A percentile compares a stretch with the other conserved stretches of the same genome.
Evolutionary conservation across 2,888 invertebrate genomes (phyloP).

Genomic region (Girardia tigrina): DNA sequence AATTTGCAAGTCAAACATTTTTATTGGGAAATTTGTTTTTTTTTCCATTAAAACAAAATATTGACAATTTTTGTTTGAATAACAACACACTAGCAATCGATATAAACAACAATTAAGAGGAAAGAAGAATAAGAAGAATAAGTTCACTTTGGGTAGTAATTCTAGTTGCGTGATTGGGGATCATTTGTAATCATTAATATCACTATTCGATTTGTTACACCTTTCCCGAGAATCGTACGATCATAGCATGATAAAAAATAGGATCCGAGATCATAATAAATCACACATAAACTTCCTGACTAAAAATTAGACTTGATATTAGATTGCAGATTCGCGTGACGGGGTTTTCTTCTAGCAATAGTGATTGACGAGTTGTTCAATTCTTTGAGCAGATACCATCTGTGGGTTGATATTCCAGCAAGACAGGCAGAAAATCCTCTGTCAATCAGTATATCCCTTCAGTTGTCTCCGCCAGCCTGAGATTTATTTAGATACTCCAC

Average conservation of each 20-base stretch:
- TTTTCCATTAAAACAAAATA: no score
- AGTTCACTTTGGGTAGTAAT: no score
- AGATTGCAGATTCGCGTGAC: constrained; percentile 23
- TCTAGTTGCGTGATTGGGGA: no score
- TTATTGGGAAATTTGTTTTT: no score
- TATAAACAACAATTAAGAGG: no score
- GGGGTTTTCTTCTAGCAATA: neutral
- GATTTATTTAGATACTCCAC: constrained; percentile 5
- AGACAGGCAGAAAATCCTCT: constrained; percentile 17
- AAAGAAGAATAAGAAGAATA: no score
- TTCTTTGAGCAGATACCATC: constrained; percentile 20
- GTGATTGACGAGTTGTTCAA: constrained; percentile 17
- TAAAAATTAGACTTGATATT: neutral
- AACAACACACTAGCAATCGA: no score
- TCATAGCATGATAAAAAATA: neutral
- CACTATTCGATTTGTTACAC: no score
- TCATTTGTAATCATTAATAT: no score
- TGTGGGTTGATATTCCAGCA: neutral
- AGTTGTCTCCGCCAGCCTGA: constrained; percentile 20
- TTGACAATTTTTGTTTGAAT: no score
- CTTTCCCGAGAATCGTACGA: no score
- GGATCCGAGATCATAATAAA: constrained; percentile 1
- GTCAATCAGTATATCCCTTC: constrained; percentile 7
- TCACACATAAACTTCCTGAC: neutral
- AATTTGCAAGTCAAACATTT: no score